phyloP scores from a whole-genome alignment of 35 echinoderm and acorn worm genomes.

The Ophiothrix spiculata region DNA sequence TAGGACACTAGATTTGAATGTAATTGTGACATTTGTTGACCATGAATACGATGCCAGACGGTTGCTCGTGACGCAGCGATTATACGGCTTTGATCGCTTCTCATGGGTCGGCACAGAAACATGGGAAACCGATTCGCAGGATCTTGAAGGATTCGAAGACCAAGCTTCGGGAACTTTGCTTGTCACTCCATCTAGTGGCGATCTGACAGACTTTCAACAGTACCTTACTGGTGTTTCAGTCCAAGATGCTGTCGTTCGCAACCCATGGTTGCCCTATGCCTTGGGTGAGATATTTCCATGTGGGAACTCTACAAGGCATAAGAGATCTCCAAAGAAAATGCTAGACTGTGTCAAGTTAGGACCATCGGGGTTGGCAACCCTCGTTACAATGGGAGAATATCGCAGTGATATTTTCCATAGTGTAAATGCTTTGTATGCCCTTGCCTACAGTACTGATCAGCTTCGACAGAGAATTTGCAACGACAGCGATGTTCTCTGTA shows the following conservation, averaged over 20 bases:
- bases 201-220: conserved; percentile 17
- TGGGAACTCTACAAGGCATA: not conserved
- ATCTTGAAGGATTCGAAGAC: not conserved
- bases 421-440: conserved; percentile 16
- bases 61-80: not conserved
- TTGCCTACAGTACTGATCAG: conserved; percentile 10
- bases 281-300: not conserved
- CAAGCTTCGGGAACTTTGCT: conserved; percentile 1
- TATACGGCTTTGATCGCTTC: not conserved
- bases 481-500: not conserved
- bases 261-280: not conserved
- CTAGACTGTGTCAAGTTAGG: not conserved
- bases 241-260: not conserved
- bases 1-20: not conserved
- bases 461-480: conserved; percentile 13
- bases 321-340: not conserved
- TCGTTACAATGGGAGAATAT: not conserved
- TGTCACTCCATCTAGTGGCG: not conserved
- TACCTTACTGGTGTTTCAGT: not conserved
- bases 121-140: not conserved
- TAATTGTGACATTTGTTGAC: conserved; percentile 21
- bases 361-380: not conserved
- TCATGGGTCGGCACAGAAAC: conserved; percentile 25
- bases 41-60: conserved; percentile 7
- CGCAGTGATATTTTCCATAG: not conserved